Conservation (phyloP, 2,113 vertebrate genomes). For the Empidonax alnorum region DNA sequence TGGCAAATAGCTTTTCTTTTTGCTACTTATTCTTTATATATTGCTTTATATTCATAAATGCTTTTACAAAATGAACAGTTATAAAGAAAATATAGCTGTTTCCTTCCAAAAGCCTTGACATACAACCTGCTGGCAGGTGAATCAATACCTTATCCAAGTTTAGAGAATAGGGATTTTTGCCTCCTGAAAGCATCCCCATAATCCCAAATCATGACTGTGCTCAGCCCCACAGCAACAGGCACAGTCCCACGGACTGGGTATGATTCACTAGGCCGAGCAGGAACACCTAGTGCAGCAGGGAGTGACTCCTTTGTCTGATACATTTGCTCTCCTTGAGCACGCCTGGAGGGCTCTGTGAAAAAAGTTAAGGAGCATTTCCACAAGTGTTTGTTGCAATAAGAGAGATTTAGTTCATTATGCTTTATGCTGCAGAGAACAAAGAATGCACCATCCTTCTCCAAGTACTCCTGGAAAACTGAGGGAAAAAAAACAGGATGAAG, state of each 20-base stretch:
- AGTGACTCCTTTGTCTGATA: neutral
- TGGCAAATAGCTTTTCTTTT: neutral
- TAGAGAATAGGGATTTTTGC: neutral
- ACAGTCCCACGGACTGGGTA: accelerated
- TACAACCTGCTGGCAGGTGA: neutral
- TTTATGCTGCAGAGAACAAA: neutral
- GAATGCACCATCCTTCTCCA: neutral
- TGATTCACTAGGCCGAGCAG: neutral
- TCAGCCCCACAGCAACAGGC: neutral
- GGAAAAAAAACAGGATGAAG: neutral
- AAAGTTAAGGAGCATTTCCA: neutral
- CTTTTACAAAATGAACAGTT: neutral
- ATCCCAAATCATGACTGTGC: neutral
- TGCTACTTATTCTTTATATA: neutral
- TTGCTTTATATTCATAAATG: neutral
- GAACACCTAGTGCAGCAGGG: neutral
- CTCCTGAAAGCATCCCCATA: neutral
- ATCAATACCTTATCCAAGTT: neutral
- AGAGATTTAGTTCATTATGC: neutral
- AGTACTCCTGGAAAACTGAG: neutral
- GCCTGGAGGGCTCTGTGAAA: neutral
- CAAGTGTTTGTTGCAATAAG: neutral
- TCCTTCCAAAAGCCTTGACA: neutral
- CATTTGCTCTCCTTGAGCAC: neutral
- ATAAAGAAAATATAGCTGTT: neutral